Percentiles rank a stretch among this genome's conserved stretches.
Evolutionary conservation across 2,113 vertebrate genomes (phyloP).

Genomic region (Catagonus wagneri): DNA sequence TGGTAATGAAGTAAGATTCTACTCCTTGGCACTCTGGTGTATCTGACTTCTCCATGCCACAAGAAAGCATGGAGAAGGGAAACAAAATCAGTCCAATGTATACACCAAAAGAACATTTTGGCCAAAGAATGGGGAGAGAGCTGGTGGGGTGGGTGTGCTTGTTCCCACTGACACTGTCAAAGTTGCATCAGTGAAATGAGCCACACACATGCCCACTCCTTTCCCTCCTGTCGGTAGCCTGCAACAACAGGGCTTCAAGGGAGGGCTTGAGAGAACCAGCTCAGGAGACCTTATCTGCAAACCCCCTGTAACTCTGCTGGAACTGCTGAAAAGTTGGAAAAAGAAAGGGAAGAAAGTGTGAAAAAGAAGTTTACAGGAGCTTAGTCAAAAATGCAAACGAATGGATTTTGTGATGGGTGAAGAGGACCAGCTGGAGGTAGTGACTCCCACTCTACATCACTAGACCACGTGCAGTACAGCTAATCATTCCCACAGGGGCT

Average conservation of each 20-base stretch:
- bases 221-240: neutral
- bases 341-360: neutral
- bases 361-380: neutral
- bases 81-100: neutral
- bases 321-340: neutral
- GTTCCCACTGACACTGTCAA: neutral
- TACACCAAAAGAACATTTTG: neutral
- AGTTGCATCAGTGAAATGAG: rapidly evolving
- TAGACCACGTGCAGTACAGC: neutral
- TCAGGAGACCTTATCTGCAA: neutral
- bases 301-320: neutral
- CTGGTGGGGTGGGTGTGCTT: neutral
- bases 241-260: neutral
- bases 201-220: rapidly evolving
- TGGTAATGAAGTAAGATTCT: neutral
- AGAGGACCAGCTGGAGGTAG: neutral
- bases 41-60: neutral
- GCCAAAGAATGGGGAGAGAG: neutral
- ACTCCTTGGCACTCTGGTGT: neutral
- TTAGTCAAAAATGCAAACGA: neutral
- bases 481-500: neutral
- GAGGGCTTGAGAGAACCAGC: neutral
- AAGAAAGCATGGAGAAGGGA: neutral
- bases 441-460: neutral
- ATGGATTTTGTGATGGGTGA: neutral